phyloP scores from a whole-genome alignment of 2,888 invertebrate genomes.

The Epinotia bilunana region DNA sequence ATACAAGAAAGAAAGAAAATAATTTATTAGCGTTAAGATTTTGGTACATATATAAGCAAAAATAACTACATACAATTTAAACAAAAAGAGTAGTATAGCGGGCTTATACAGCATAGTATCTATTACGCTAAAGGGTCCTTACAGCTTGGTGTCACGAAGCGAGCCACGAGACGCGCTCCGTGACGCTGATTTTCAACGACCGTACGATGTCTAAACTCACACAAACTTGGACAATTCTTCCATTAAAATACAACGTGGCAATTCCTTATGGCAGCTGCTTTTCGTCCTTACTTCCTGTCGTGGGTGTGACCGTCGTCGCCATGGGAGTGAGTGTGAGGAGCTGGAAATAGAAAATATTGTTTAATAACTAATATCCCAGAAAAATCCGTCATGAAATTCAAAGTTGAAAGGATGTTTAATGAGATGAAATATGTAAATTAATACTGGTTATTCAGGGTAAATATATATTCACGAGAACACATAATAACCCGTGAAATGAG shows the following conservation, averaged over 20 bases:
- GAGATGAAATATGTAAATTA: background rate
- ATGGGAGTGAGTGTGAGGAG: slow-evolving; percentile 67
- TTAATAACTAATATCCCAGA: background rate
- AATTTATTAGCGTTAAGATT: no score
- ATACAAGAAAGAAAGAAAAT: background rate
- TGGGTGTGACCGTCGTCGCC: slow-evolving; percentile 54
- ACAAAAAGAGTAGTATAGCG: no score
- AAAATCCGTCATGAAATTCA: background rate
- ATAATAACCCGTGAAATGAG: background rate
- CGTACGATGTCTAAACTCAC: background rate
- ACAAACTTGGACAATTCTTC: background rate
- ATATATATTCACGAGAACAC: background rate
- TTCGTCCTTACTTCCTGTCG: slow-evolving; percentile 36
- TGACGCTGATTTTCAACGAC: background rate
- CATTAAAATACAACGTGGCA: slow-evolving; percentile 1
- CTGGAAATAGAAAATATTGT: slow-evolving; percentile 56
- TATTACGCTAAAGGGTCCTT: no score
- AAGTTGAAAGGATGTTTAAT: background rate
- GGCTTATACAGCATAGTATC: no score
- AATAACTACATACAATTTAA: no score
- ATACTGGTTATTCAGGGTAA: background rate
- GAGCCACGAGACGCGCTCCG: no score
- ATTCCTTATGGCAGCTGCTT: background rate
- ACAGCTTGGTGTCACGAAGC: no score
- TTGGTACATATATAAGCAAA: no score